These are phyloP conservation scores for Solen grandis DNA, from an alignment of 1,140 invertebrate genomes.

Conservation along the genomic window DNA sequence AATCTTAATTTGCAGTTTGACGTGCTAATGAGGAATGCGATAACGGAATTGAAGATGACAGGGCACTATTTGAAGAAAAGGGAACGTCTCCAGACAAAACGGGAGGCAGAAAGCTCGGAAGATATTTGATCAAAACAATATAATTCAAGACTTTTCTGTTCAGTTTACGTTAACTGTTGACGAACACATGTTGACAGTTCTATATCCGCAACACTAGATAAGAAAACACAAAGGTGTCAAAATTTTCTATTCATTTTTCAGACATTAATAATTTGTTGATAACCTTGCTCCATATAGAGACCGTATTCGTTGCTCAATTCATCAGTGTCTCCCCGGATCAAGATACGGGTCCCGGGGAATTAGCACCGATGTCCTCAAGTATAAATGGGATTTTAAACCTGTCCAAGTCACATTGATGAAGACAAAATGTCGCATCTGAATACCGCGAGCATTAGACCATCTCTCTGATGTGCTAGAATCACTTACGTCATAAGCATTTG, in stretches of 20 bases:
- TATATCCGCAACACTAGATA: constrained; percentile 38
- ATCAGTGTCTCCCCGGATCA: constrained; percentile 18
- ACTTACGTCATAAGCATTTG: too few relatives aligned
- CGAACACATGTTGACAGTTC: not conserved
- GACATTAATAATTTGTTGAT: constrained; percentile 44
- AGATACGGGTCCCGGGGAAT: constrained; percentile 12
- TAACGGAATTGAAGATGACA: not conserved
- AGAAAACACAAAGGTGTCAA: constrained; percentile 51
- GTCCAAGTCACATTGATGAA: constrained; percentile 16
- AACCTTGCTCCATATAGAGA: not conserved
- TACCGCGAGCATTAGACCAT: constrained; percentile 34
- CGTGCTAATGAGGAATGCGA: not conserved
- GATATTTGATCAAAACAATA: not conserved
- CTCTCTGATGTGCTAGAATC: too few relatives aligned
- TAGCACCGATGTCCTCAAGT: not conserved
- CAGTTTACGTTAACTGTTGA: not conserved
- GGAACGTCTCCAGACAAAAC: not conserved
- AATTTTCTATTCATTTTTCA: constrained; percentile 30
- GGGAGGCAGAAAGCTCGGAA: not conserved
- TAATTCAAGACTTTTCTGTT: not conserved
- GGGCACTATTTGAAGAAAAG: not conserved
- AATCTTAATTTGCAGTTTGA: too few relatives aligned
- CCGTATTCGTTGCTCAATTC: constrained; percentile 23
- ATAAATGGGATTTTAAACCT: constrained; percentile 31
- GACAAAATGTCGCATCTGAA: constrained; percentile 40